A percentile compares a stretch with the other conserved stretches of the same genome.
These are phyloP conservation scores for Gerris lacustris DNA, from an alignment of 2,888 invertebrate species.

Conservation along the genomic window DNA sequence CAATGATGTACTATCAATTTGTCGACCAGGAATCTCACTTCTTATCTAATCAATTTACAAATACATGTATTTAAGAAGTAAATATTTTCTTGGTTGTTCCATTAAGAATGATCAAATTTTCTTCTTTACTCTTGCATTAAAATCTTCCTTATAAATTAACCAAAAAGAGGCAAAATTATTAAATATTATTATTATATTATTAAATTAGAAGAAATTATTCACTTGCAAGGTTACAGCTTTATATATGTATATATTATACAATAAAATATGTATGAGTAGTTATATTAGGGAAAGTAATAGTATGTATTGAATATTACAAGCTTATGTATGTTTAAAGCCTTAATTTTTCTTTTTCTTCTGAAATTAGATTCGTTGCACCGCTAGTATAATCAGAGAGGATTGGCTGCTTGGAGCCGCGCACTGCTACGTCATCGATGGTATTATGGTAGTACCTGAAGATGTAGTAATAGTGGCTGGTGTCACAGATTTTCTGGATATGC, in stretches of 20 bases:
- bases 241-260: not conserved
- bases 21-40: too few relatives aligned
- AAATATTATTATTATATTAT: too few relatives aligned
- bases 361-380: slow-evolving; percentile 24
- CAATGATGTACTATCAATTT: too few relatives aligned
- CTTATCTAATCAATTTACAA: too few relatives aligned
- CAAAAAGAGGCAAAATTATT: too few relatives aligned
- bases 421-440: slow-evolving; percentile 22
- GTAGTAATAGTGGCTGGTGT: slow-evolving; percentile 22
- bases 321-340: not conserved
- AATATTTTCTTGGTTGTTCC: too few relatives aligned
- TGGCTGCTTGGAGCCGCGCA: slow-evolving; percentile 26
- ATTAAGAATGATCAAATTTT: too few relatives aligned
- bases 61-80: too few relatives aligned
- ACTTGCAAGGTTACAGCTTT: not conserved
- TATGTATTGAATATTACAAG: too few relatives aligned
- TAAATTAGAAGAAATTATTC: too few relatives aligned
- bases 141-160: too few relatives aligned
- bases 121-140: too few relatives aligned
- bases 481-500: slow-evolving; percentile 22
- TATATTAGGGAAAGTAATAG: not conserved
- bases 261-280: not conserved
- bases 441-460: slow-evolving; percentile 18
- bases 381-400: slow-evolving; percentile 21
- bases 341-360: not conserved